Evolutionary conservation across 2,888 invertebrate species (phyloP), one percentile per base, ranked within the genome.

Genomic region (Agrochola lychnidis): DNA sequence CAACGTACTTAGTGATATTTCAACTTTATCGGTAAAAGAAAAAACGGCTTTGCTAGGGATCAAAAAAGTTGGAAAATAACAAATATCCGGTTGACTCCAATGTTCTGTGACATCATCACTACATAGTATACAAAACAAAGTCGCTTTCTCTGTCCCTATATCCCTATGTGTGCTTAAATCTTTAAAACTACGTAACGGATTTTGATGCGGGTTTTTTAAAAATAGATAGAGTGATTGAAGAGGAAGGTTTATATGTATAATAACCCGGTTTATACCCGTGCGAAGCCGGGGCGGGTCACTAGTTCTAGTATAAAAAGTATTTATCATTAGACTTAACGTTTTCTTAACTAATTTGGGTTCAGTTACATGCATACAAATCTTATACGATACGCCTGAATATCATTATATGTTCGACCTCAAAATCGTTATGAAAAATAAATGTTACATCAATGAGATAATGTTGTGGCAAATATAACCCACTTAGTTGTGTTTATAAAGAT

Each of bases 21-120:
- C 7, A 6, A 71, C 61, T 64, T 70, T 85, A 85, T 73, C 77
- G n/a, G 42, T 63, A 62, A 81, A 81, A 64, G 10, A 62, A 66
- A 25, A 57, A 62, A 30, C 25, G 51, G 22, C 53, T 84, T 76
- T 71, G 12, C 16, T 51, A 1, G 40, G 22, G 48, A 69, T 80
- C n/a, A 83, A 59, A 48, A 25, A 56, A 56, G 6, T 40, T 56
- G 9, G 5, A 45, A 68, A 78, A 57, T 45, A 61, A 62, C n/a
- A 56, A 67, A 73, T 25, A 53, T n/a, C 16, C 40, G 16, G 45
- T 74, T 70, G 45, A 56, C 70, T 22, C 48, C 16, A 19, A 57
- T 1, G 0, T 45, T 63, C 42, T 14, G 4, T n/a, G 40, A 48
- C 6, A 64, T 76, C n/a, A n/a, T n/a, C n/a, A n/a, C n/a, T n/a